Evolutionary conservation across 2,888 invertebrate genomes (phyloP).

Genomic region (Electrophaes corylata): DNA sequence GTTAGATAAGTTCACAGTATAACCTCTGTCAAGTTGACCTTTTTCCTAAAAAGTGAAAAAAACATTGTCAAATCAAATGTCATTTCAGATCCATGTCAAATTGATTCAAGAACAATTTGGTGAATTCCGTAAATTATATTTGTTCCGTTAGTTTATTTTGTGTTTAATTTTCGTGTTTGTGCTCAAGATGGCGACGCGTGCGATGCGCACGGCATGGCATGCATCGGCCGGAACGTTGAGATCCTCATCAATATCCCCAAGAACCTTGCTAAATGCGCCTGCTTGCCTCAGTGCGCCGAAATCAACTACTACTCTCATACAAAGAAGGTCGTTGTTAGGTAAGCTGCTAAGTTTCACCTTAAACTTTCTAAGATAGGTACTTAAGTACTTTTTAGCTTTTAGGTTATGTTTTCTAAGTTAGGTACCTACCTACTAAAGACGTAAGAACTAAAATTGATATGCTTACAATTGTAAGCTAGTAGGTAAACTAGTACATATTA

Average conservation of each 20-base stretch:
- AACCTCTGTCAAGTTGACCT: not conserved
- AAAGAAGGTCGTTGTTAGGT: constrained; percentile 78
- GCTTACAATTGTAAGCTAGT: too few relatives aligned
- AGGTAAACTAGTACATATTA: too few relatives aligned
- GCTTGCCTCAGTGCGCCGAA: constrained; percentile 78
- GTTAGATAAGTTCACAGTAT: too few relatives aligned
- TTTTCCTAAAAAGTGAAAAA: not conserved
- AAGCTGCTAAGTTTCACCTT: constrained; percentile 40
- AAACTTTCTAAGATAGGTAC: not conserved
- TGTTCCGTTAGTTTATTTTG: constrained; percentile 2
- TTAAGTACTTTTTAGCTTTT: too few relatives aligned
- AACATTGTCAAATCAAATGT: not conserved
- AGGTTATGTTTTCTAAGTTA: too few relatives aligned
- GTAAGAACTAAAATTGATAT: too few relatives aligned
- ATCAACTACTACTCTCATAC: constrained; percentile 80
- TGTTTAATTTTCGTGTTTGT: constrained; percentile 12
- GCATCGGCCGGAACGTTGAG: constrained; percentile 79
- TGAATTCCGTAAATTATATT: constrained; percentile 8
- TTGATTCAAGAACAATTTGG: constrained; percentile 1
- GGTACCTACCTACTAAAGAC: not conserved
- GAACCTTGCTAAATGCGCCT: constrained; percentile 79
- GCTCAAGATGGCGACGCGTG: constrained; percentile 77
- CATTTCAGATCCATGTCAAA: constrained; percentile 1
- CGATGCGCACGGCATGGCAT: constrained; percentile 81
- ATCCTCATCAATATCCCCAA: constrained; percentile 79